These are phyloP conservation scores for Chaenogobius annularis DNA, from an alignment of 2,113 vertebrate genomes.

Conservation along the genomic window DNA sequence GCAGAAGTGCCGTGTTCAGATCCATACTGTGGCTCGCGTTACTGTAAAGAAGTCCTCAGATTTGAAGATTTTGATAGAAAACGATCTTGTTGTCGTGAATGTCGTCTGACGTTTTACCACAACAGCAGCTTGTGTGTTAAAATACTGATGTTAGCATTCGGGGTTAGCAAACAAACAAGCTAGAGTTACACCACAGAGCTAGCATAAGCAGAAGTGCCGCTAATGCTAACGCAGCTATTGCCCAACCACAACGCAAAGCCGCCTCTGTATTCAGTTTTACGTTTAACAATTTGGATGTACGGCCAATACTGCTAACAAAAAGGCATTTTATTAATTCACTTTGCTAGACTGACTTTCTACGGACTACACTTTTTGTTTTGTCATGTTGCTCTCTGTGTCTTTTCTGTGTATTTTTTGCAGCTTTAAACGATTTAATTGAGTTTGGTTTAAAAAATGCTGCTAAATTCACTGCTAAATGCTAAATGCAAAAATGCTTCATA, in stretches of 20 bases:
- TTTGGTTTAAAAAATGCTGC: too few species aligned
- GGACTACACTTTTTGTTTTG: too few species aligned
- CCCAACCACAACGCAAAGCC: neutral
- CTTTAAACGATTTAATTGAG: too few species aligned
- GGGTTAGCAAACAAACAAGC: slow-evolving; percentile 12
- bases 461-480: too few species aligned
- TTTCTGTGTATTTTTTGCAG: too few species aligned
- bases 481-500: too few species aligned
- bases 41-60: neutral
- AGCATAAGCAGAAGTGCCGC: neutral
- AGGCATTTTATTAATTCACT: too few species aligned
- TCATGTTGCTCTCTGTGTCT: too few species aligned
- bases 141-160: neutral
- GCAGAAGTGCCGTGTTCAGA: too few species aligned
- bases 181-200: neutral
- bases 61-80: neutral
- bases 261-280: neutral
- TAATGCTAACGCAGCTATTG: neutral
- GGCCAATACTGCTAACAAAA: too few species aligned
- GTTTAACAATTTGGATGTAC: neutral
- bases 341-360: too few species aligned
- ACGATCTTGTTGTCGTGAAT: neutral
- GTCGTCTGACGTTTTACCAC: neutral
- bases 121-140: neutral
- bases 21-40: neutral